Base-by-base conservation (phyloP, 2,113 vertebrate species). In the Larimichthys crocea region DNA sequence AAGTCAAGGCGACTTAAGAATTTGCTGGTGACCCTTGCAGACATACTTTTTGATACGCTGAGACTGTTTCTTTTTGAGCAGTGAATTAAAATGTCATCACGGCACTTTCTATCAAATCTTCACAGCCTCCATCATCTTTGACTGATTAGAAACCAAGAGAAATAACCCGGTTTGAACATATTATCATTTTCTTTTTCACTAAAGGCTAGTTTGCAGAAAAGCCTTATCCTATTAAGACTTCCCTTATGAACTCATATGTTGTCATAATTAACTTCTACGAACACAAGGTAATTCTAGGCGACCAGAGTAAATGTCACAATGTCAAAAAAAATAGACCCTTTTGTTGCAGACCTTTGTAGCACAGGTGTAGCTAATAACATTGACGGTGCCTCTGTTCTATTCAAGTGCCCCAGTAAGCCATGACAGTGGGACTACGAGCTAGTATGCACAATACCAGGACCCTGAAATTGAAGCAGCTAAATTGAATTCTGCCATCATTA, bases 401-500 rank as follows among this genome's bases (percentile, higher is more conserved):
- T 29, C 26, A 40, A 42, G 35, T 50, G 56, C 68, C 24, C 52
- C 24, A 20, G 65, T 48, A 53, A 46, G 59, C 10, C 64, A 40
- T 59, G 29, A 16, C 65, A 66, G 40, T 59, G 56, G 44, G 63
- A 50, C 60, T 55, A n/a, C n/a, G 17, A 82, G 53, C 35, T n/a
- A 61, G 40, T 60, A 50, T 48, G 42, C 9, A 55, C 35, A 69
- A 65, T 42, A 74, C 10, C 59, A 53, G 35, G 46, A 31, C n/a
- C 14, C 7, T 59, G 44, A 48, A 50, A 57, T 3, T 20, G 20
- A 49, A 68, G 40, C 44, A 56, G 29, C 40, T 35, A 53, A 61
- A 69, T 42, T 11, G 17, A 29, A 50, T 52, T 69, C 15, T 42
- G 26, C 12, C 4, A 44, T 61, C 16, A 56, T 56, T 63, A 22